A percentile compares a stretch with the other conserved stretches of the same genome.
These are phyloP conservation scores for Schizopygopsis pylzovi DNA, from an alignment of 2,797 vertebrate species.

Conservation along the genomic window DNA sequence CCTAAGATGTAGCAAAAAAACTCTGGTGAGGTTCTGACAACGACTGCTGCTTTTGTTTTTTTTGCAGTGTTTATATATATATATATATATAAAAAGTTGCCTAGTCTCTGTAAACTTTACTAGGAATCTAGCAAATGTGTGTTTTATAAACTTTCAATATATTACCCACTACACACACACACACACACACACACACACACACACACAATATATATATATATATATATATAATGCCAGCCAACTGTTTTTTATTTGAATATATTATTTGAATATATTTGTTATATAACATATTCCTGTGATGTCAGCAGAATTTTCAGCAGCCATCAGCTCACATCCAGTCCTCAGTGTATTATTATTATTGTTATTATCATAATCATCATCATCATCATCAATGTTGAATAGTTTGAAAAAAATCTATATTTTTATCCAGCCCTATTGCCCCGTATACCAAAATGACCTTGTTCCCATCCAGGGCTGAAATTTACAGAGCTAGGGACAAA, in stretches of 20 bases:
- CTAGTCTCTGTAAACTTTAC: neutral
- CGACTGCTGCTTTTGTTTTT: too few relatives aligned
- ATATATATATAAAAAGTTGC: too few relatives aligned
- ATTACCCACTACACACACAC: neutral
- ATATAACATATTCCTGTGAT: neutral
- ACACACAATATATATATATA: too few relatives aligned
- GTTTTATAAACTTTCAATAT: neutral
- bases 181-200: too few relatives aligned
- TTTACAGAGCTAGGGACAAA: neutral
- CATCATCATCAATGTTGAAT: neutral
- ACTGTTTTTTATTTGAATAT: too few relatives aligned
- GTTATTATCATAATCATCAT: too few relatives aligned
- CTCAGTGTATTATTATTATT: neutral
- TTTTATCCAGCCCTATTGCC: neutral
- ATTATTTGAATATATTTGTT: neutral
- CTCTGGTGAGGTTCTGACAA: too few relatives aligned
- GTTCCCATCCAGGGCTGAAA: neutral
- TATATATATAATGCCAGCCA: neutral
- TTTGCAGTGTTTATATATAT: neutral
- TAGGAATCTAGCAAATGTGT: neutral
- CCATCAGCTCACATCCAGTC: too few relatives aligned
- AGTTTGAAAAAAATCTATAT: neutral
- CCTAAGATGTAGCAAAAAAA: neutral
- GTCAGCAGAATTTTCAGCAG: neutral
- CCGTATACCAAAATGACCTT: slow-evolving; percentile 3